These are phyloP conservation scores for Drosophila falleni DNA, from an alignment of 2,888 invertebrate genomes.

Conservation along the genomic window DNA sequence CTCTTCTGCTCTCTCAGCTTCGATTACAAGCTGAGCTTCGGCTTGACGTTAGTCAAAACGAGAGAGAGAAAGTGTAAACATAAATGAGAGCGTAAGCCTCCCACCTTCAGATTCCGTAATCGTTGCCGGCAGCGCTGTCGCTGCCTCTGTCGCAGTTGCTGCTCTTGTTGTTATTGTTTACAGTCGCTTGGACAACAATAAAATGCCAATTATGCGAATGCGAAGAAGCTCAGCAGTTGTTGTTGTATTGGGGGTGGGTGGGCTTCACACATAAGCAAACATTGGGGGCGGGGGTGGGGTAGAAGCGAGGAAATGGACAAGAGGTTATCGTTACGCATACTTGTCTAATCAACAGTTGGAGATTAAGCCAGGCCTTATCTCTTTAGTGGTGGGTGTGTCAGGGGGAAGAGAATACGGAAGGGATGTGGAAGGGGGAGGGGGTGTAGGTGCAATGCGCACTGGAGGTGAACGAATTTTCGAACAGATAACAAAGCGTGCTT, in stretches of 20 bases:
- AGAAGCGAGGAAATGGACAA: constrained; percentile 1
- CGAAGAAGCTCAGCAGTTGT: constrained; percentile 15
- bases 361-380: constrained; percentile 51
- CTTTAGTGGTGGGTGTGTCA: background rate
- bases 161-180: constrained; percentile 30
- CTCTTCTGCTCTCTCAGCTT: constrained; percentile 3
- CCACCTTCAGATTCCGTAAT: constrained; percentile 50
- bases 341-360: constrained; percentile 48
- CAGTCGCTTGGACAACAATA: constrained; percentile 40
- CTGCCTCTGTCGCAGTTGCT: background rate
- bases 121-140: constrained; percentile 34
- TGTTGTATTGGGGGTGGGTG: constrained; percentile 31
- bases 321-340: constrained; percentile 46
- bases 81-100: constrained; percentile 7
- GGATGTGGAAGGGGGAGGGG: background rate
- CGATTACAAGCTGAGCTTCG: constrained; percentile 43
- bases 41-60: background rate
- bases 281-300: constrained; percentile 12
- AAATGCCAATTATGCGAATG: constrained; percentile 54
- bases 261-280: constrained; percentile 46
- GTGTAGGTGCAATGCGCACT: constrained; percentile 31
- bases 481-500: constrained; percentile 20
- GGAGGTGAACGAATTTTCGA: constrained; percentile 46
- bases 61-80: background rate
- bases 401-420: background rate